Evolutionary conservation across 2,888 invertebrate species (phyloP).

Genomic region (Macrosoma leucophasiata): DNA sequence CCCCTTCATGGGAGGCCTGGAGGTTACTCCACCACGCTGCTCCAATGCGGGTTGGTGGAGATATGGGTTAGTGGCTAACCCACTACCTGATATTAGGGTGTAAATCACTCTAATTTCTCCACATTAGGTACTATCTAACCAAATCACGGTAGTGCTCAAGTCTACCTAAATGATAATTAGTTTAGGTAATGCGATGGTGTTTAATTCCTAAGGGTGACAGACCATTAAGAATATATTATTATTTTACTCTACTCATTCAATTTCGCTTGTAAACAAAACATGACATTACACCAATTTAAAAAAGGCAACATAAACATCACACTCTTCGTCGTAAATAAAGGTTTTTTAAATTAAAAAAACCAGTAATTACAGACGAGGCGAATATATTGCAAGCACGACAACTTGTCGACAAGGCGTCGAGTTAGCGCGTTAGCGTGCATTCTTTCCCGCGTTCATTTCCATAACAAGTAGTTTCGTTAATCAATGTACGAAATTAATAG

Average conservation of each 20-base stretch:
- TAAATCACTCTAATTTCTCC: no score
- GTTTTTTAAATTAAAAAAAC: constrained; percentile 38
- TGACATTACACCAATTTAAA: not conserved
- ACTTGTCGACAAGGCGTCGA: constrained; percentile 67
- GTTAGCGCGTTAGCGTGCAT: constrained; percentile 69
- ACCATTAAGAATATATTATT: not conserved
- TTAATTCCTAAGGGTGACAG: not conserved
- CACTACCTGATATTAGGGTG: no score
- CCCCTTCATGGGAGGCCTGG: no score
- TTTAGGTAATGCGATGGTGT: not conserved
- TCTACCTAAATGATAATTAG: not conserved
- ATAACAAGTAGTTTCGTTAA: constrained; percentile 76
- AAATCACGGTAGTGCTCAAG: no score
- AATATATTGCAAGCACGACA: constrained; percentile 66
- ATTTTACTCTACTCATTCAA: not conserved
- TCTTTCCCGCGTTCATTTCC: constrained; percentile 71
- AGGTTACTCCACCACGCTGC: no score
- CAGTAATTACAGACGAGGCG: constrained; percentile 59
- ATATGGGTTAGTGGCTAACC: no score
- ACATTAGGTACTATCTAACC: no score
- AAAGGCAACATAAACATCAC: constrained; percentile 17
- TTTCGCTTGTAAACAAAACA: not conserved
- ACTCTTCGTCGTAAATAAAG: constrained; percentile 36
- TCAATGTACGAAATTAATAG: constrained; percentile 76
- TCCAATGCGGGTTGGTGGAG: no score